Percentiles rank a stretch among this genome's conserved stretches.
phyloP scores from a whole-genome alignment of 1,140 invertebrate genomes.

The Hydropsyche tenuis region DNA sequence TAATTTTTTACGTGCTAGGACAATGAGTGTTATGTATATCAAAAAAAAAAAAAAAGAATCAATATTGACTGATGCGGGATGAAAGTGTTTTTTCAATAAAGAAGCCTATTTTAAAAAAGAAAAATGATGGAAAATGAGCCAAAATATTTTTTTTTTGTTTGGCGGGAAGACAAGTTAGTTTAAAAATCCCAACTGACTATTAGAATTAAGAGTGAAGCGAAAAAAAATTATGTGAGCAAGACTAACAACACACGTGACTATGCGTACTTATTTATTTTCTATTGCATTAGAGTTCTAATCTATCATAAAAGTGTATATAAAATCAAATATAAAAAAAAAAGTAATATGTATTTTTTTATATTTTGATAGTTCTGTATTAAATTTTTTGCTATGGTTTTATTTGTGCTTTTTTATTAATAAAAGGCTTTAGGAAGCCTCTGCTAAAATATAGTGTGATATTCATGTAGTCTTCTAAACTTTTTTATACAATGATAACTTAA shows the following conservation, averaged over 20 bases:
- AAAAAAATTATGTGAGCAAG: conserved; percentile 35
- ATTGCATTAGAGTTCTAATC: conserved; percentile 44
- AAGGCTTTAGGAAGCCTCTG: conserved; percentile 45
- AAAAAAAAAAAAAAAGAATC: conserved; percentile 32
- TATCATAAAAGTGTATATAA: conserved; percentile 42
- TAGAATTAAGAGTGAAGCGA: conserved; percentile 46
- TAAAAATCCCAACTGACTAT: conserved; percentile 47
- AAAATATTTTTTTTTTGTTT: conserved; percentile 48
- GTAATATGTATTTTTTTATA: conserved; percentile 61
- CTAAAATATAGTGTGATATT: conserved; percentile 51
- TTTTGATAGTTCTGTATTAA: conserved; percentile 66
- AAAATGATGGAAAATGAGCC: conserved; percentile 44
- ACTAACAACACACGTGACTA: conserved; percentile 37
- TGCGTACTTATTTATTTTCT: conserved; percentile 50
- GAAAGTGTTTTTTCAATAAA: conserved; percentile 33
- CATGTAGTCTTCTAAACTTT: conserved; percentile 50
- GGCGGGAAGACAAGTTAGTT: conserved; percentile 43
- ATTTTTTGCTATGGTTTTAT: conserved; percentile 47
- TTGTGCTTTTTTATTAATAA: conserved; percentile 46
- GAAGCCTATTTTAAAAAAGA: conserved; percentile 46
- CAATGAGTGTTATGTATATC: conserved; percentile 49
- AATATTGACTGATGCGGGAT: conserved; percentile 43
- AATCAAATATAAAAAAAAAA: conserved; percentile 42
- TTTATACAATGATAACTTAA: conserved; percentile 46
- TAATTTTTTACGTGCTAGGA: conserved; percentile 49